These are phyloP conservation scores for Brachionus rotundiformis DNA, from an alignment of 1,140 invertebrate species.

Conservation along the genomic window DNA sequence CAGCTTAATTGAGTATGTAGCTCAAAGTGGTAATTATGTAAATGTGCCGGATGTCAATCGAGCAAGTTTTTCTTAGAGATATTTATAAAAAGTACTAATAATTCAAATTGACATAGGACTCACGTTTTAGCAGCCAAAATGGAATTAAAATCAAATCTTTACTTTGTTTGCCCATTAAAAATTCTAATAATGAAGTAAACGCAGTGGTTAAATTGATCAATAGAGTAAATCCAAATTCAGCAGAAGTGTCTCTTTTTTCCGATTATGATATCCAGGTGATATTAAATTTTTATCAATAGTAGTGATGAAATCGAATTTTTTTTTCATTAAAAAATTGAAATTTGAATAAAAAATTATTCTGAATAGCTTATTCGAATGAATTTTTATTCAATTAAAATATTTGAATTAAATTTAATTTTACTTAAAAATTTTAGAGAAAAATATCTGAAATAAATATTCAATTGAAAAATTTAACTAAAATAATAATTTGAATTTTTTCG, in stretches of 20 bases:
- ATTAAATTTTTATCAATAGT: too few species aligned
- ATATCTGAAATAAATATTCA: too few species aligned
- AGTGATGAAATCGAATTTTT: too few species aligned
- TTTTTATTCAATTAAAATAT: background rate
- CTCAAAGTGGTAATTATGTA: conserved; percentile 56
- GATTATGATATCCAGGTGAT: conserved; percentile 65
- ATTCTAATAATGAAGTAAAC: conserved; percentile 90
- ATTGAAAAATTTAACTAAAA: too few species aligned
- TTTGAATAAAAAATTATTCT: too few species aligned
- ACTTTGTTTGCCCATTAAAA: conserved; percentile 83
- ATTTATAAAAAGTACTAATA: background rate
- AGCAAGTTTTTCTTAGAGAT: conserved; percentile 56
- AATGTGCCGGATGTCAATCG: conserved; percentile 64
- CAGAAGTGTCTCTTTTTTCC: conserved; percentile 60
- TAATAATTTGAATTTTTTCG: too few species aligned
- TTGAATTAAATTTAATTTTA: background rate
- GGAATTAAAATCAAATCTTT: conserved; percentile 56
- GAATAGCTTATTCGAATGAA: background rate
- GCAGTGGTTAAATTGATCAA: conserved; percentile 96
- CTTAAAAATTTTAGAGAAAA: background rate
- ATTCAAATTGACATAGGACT: background rate
- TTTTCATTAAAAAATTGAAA: too few species aligned
- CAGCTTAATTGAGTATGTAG: conserved; percentile 56
- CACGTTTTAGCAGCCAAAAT: background rate
- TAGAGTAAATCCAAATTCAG: conserved; percentile 66